Evolutionary conservation across 2,113 vertebrate species (phyloP), one percentile per base, ranked within the genome.

Genomic region (Euleptes europaea): DNA sequence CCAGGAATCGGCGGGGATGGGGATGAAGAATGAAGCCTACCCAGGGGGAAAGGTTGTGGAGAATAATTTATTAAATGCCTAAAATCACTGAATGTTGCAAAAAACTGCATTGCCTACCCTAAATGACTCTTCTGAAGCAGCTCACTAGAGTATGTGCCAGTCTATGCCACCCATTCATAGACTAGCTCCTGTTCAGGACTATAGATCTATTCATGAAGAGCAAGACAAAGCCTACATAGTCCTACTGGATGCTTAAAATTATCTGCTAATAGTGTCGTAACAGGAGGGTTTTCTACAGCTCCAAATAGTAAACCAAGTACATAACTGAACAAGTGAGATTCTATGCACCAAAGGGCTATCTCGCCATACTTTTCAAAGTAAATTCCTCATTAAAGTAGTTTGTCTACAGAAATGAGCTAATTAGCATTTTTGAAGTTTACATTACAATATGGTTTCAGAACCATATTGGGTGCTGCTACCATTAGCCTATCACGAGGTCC

Each of bases 291-390:
- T 49, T 65, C 9, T 60, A 21, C 6, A 40, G 35, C 19, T 71
- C 70, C 38, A 33, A 85, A 6, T 21, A 71, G 3, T 49, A 33
- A 70, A 26, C 13, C 33, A 14, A 19, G 38, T 72, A 15, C 44
- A 84, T 17, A 84, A 76, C 19, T 44, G 71, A 54, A 67, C 15
- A 71, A 7, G 5, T 67, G 2, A 40, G 10, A 86, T 82, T 44
- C 71, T 84, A 17, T 17, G 28, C 78, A 88, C 38, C 49, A 89
- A 73, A 84, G 8, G 71, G 44, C 5, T 88, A 6, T 47, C 65
- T 3, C 1, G 19, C 13, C 40, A 86, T 82, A 83, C 1, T 44
- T 0, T 63, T 82, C 65, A 80, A 35, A 85, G 10, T 0, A 7
- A 70, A 49, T 0, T 12, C 35, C 65, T 49, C 17, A 60, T 26